Evolutionary conservation across 1,140 invertebrate genomes (phyloP).

Genomic region (Brevipalpus yothersi): DNA sequence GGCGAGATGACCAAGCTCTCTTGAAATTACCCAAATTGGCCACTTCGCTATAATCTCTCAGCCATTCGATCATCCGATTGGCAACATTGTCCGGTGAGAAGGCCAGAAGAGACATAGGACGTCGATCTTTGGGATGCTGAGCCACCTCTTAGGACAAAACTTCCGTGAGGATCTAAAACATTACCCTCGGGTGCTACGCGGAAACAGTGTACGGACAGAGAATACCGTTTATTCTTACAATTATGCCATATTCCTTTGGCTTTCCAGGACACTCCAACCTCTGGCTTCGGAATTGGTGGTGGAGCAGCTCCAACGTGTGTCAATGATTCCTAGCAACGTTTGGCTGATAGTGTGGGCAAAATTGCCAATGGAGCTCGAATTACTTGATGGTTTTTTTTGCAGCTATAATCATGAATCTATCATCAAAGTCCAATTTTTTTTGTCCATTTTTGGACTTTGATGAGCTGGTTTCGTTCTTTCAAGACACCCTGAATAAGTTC

Average conservation of each 20-base stretch:
- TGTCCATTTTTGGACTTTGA: no score
- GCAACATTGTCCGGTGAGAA: not conserved
- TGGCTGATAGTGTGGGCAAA: not conserved
- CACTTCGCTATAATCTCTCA: not conserved
- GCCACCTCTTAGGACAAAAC: not conserved
- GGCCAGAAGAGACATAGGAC: not conserved
- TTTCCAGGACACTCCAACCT: not conserved
- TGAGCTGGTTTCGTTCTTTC: no score
- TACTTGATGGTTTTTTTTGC: no score
- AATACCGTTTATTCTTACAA: slow-evolving; percentile 8
- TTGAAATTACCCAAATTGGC: not conserved
- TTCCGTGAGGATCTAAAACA: not conserved
- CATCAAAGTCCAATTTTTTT: no score
- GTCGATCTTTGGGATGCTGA: not conserved
- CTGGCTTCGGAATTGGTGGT: not conserved
- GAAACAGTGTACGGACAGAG: slow-evolving; percentile 6
- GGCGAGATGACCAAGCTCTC: not conserved
- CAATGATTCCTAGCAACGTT: not conserved
- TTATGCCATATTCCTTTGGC: slow-evolving; percentile 3
- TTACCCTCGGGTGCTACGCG: not conserved
- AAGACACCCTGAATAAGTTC: no score
- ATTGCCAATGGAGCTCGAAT: not conserved
- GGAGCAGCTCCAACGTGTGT: not conserved
- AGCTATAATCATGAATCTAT: no score
- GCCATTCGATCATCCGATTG: not conserved